Percentiles rank a stretch among this genome's conserved stretches.
Conservation (phyloP, 37 sponge, comb jelly and placozoan species). For the Dysidea cf. avara region DNA sequence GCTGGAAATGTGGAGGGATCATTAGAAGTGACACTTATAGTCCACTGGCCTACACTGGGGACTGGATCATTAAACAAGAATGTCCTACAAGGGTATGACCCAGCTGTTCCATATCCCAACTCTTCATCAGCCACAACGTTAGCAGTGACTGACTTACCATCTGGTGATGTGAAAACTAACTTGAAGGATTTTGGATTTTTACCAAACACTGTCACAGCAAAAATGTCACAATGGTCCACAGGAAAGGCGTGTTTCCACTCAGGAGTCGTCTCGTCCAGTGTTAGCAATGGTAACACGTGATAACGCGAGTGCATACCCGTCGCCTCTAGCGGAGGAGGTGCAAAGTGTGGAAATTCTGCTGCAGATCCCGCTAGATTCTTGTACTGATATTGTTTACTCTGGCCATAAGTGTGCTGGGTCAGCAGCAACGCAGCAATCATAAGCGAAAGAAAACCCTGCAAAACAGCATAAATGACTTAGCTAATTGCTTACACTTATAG, state of each 20-base stretch:
- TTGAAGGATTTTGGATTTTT: background rate
- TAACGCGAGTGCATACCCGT: too few species aligned
- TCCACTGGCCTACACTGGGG: background rate
- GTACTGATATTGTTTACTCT: too few species aligned
- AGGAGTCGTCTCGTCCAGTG: background rate
- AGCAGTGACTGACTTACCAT: background rate
- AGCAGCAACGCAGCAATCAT: too few species aligned
- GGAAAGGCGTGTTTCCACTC: constrained; percentile 1
- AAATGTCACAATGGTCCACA: constrained; percentile 10
- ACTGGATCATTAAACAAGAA: constrained; percentile 1
- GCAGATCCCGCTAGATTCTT: too few species aligned
- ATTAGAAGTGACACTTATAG: background rate
- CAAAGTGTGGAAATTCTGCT: too few species aligned
- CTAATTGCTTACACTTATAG: too few species aligned
- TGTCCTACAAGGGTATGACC: constrained; percentile 7
- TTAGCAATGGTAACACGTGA: too few species aligned
- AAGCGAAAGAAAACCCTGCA: too few species aligned
- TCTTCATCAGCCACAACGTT: background rate
- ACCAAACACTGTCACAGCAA: constrained; percentile 6
- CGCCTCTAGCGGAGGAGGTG: too few species aligned
- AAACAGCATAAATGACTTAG: too few species aligned
- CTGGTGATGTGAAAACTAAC: background rate
- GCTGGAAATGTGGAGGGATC: background rate
- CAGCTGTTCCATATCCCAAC: constrained; percentile 9
- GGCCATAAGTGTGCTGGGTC: too few species aligned